phyloP scores from a whole-genome alignment of 53 echinoderm and acorn worm genomes.

The Mesocentrotus franciscanus region DNA sequence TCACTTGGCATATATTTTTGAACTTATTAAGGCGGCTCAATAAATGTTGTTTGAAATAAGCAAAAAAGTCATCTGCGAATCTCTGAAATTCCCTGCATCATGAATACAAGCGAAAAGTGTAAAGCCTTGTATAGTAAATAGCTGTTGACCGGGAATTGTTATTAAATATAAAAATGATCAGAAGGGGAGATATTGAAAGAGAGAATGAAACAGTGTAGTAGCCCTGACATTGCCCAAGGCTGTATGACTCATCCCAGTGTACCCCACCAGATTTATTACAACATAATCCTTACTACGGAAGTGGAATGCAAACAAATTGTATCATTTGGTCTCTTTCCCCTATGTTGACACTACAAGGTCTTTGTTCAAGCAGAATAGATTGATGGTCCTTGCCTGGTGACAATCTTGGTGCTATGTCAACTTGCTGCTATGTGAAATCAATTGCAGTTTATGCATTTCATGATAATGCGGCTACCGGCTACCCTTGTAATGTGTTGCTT shows the following conservation, averaged over 20 bases:
- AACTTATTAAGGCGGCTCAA: too few species aligned
- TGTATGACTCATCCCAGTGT: slow-evolving; percentile 31
- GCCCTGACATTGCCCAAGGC: slow-evolving; percentile 43
- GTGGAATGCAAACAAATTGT: slow-evolving; percentile 21
- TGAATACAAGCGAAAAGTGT: background rate
- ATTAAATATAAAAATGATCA: background rate
- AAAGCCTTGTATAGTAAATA: background rate
- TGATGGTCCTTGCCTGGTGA: background rate
- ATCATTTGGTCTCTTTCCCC: slow-evolving; percentile 20
- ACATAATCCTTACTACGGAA: slow-evolving; percentile 49
- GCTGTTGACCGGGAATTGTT: background rate
- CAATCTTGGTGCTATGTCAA: background rate
- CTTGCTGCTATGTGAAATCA: background rate
- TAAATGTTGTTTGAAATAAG: too few species aligned
- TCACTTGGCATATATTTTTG: too few species aligned
- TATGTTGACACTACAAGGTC: background rate
- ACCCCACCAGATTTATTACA: slow-evolving; percentile 53
- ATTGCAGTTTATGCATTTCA: background rate
- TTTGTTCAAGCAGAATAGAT: slow-evolving; percentile 24
- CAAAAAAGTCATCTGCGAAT: too few species aligned
- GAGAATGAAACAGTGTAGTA: background rate
- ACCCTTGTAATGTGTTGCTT: too few species aligned
- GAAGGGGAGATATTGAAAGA: background rate
- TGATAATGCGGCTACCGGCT: too few species aligned
- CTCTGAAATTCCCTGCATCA: too few species aligned